Base-by-base conservation (phyloP, 2,888 invertebrate species). In the Ceriagrion tenellum region DNA sequence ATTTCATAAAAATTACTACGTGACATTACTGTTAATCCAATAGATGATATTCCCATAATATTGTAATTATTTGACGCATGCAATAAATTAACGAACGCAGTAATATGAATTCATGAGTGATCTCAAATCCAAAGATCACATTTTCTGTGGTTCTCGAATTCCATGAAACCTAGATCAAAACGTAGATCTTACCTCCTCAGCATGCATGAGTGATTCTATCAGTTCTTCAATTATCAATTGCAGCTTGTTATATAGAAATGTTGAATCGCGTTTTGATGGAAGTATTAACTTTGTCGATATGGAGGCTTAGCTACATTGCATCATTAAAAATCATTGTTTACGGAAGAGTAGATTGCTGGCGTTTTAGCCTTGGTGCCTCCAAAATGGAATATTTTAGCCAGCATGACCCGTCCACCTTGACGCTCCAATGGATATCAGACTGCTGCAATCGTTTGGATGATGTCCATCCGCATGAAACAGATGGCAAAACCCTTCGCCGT, bases 401-500 rank as follows among this genome's bases (percentile, higher is more conserved):
- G 16, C 35, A 81, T 26, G 26, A 16, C 16, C 10, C 30, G 30
- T 13, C 35, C 81, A 16, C 30, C 81, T 81, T 81, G 81, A 81
- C 81, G 81, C 81, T 81, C 35, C 81, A 40, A 40, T 63, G 23
- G 30, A 69, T 63, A 69, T 91, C 91, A 47, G 55, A 91, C 35
- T 30, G 63, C 63, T 13, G 63, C 63, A 63, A 47, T 91, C 56
- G 69, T 63, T 40, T 63, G 91, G 63, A 40, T 63, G 63, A 91
- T 69, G 63, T 91, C 26, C 91, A 63, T 91, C 26, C 63, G 40
- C 40, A 89, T 26, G 40, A 40, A 63, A 40, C 91, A 91, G 91
- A 91, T 91, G 91, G 91, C 91, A 20, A 63, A 35, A 63, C 63
- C 63, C 63, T 91, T n/a, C 16, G n/a, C 30, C 59, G 35, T 91